These are phyloP conservation scores for Cerastis leucographa DNA, from an alignment of 2,888 invertebrate species.

Conservation along the genomic window DNA sequence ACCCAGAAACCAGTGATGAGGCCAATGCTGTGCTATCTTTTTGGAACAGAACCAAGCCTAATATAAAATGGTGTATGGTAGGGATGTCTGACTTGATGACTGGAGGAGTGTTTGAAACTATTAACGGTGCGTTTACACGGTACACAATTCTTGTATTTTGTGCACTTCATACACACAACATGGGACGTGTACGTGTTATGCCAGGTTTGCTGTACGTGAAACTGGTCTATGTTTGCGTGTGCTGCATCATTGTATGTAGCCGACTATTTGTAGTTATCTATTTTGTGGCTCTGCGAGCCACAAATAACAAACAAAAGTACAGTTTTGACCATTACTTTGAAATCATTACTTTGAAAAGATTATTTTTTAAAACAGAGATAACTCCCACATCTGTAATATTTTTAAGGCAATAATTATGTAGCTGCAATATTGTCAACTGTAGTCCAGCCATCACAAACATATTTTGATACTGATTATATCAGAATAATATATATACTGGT, in stretches of 20 bases:
- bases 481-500: too few species aligned
- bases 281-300: too few species aligned
- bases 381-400: background rate
- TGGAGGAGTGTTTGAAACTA: constrained; percentile 16
- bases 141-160: background rate
- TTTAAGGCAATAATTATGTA: too few species aligned
- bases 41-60: constrained; percentile 72
- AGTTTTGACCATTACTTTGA: background rate
- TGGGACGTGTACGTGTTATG: background rate
- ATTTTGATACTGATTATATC: too few species aligned
- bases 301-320: too few species aligned
- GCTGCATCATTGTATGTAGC: background rate
- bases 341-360: background rate
- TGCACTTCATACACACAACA: background rate
- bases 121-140: background rate
- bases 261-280: too few species aligned
- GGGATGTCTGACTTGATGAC: background rate
- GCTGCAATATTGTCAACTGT: too few species aligned
- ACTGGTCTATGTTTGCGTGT: background rate
- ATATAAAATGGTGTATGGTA: background rate
- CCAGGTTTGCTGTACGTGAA: background rate
- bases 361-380: background rate
- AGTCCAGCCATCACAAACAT: too few species aligned
- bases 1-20: constrained; percentile 77
- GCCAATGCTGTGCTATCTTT: constrained; percentile 69